Evolutionary conservation across 2,113 vertebrate species (phyloP).

Genomic region (Cyprinodon tularosa): DNA sequence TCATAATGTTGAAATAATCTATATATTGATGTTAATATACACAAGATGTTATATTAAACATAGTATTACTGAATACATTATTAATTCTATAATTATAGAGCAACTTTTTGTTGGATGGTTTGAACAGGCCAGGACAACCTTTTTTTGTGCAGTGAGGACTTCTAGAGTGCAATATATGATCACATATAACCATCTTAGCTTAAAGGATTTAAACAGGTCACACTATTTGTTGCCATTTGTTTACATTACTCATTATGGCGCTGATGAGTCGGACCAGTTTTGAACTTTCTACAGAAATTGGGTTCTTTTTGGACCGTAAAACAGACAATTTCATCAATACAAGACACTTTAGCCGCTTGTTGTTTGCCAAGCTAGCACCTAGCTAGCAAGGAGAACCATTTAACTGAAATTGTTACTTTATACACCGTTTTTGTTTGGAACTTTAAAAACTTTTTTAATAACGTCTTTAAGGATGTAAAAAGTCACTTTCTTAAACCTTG

Average conservation of each 20-base stretch:
- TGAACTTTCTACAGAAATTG: conserved; percentile 23
- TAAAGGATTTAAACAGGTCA: conserved; percentile 48
- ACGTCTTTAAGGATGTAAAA: conserved; percentile 47
- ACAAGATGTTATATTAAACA: conserved; percentile 74
- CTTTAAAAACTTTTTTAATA: conserved; percentile 20
- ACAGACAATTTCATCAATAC: conserved; percentile 10
- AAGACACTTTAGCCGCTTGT: neutral
- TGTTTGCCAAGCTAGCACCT: neutral
- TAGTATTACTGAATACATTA: conserved; percentile 80
- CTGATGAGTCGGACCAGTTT: conserved; percentile 29
- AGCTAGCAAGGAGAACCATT: conserved; percentile 15
- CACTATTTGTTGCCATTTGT: conserved; percentile 35
- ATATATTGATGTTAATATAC: conserved; percentile 75
- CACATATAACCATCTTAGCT: conserved; percentile 28
- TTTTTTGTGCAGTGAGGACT: conserved; percentile 53
- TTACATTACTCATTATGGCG: conserved; percentile 51
- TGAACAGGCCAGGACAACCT: conserved; percentile 72
- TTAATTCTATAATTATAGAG: conserved; percentile 78
- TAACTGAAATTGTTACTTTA: conserved; percentile 24
- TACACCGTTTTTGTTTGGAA: conserved; percentile 36
- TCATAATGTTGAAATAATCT: conserved; percentile 76
- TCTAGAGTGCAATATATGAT: conserved; percentile 66
- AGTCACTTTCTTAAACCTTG: conserved; percentile 35
- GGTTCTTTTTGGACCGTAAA: conserved; percentile 45
- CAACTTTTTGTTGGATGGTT: conserved; percentile 76